A percentile compares a stretch with the other conserved stretches of the same genome.
Evolutionary conservation across 2,113 vertebrate species (phyloP).

Genomic region (Sander vitreus): DNA sequence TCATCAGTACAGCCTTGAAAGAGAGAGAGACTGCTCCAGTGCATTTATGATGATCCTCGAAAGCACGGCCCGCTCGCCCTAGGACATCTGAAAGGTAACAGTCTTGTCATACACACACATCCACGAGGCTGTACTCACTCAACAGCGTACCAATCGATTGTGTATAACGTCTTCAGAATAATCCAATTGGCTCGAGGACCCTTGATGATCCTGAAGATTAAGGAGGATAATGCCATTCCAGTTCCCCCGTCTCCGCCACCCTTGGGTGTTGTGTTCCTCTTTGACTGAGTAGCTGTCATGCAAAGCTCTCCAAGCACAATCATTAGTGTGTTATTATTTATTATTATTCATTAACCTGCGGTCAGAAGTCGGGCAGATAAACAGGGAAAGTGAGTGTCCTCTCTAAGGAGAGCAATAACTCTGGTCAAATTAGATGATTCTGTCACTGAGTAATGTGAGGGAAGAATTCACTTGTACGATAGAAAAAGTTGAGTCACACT

Average conservation of each 20-base stretch:
- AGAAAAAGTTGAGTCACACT: not conserved
- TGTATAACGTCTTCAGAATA: constrained; percentile 63
- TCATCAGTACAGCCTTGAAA: constrained; percentile 43
- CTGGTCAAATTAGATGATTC: constrained; percentile 57
- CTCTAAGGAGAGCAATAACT: constrained; percentile 68
- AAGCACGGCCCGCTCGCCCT: constrained; percentile 30
- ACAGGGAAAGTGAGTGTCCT: constrained; percentile 54
- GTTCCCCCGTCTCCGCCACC: constrained; percentile 35
- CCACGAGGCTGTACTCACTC: constrained; percentile 56
- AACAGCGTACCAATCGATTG: constrained; percentile 63
- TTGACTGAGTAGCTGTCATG: constrained; percentile 62
- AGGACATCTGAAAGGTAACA: constrained; percentile 39
- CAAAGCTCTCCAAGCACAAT: constrained; percentile 58
- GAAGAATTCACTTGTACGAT: constrained; percentile 44
- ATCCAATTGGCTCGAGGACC: constrained; percentile 76
- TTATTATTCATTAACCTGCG: constrained; percentile 76
- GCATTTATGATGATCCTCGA: constrained; percentile 44
- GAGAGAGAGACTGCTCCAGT: constrained; percentile 20
- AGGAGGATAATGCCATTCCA: constrained; percentile 63
- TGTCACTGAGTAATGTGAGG: constrained; percentile 36
- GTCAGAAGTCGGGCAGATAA: constrained; percentile 54
- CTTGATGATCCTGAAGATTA: constrained; percentile 68
- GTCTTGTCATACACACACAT: constrained; percentile 56
- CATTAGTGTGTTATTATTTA: constrained; percentile 72
- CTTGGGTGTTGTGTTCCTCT: constrained; percentile 47